A percentile compares a stretch with the other conserved stretches of the same genome.
These are phyloP conservation scores for Thunnus maccoyii DNA, from an alignment of 2,113 vertebrate genomes.

Conservation along the genomic window DNA sequence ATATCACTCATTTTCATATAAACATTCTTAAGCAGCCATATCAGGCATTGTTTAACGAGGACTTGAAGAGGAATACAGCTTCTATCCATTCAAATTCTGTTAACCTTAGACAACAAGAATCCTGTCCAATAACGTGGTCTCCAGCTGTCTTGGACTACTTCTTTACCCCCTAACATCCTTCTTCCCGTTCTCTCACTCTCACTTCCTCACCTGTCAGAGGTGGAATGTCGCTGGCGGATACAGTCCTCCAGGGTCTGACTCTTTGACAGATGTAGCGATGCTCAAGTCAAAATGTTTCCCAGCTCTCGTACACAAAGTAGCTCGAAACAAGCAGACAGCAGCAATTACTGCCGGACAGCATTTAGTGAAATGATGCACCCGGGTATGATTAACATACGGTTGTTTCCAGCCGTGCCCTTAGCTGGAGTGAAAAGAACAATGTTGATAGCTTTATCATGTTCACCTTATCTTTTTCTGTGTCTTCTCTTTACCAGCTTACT, in stretches of 20 bases:
- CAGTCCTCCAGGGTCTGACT: conserved; percentile 69
- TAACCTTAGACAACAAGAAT: conserved; percentile 64
- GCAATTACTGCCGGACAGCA: conserved; percentile 24
- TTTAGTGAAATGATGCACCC: conserved; percentile 24
- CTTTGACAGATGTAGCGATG: conserved; percentile 74
- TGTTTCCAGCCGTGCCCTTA: not conserved
- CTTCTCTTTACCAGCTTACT: not conserved
- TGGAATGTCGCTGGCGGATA: conserved; percentile 83
- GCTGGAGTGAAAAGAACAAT: not conserved
- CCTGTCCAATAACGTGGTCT: conserved; percentile 75
- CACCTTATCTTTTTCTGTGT: not conserved
- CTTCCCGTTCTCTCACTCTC: conserved; percentile 83
- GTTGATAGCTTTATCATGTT: not conserved
- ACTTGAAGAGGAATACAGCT: conserved; percentile 36
- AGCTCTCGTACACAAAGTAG: conserved; percentile 67
- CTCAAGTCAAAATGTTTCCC: conserved; percentile 74
- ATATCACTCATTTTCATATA: too few relatives aligned
- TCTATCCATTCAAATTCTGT: conserved; percentile 59
- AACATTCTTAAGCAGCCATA: not conserved
- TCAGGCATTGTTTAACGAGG: not conserved
- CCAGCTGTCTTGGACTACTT: conserved; percentile 78
- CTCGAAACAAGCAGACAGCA: conserved; percentile 43
- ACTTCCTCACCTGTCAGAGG: conserved; percentile 86
- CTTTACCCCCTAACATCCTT: conserved; percentile 72
- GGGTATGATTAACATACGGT: not conserved